Conservation (phyloP, 1,140 invertebrate genomes). For the Penaeus indicus region DNA sequence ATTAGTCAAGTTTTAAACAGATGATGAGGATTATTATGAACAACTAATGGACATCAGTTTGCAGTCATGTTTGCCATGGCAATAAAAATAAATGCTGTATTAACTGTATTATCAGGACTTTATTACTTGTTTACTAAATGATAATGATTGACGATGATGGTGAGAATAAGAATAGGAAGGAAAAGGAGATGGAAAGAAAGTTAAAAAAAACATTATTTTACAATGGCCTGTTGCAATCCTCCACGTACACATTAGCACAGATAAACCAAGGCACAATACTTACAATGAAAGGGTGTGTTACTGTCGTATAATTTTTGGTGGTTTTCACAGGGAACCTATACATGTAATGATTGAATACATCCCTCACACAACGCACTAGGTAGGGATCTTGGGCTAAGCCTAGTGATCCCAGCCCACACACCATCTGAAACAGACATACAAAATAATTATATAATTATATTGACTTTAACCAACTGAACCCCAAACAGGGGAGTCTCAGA, state of each 20-base stretch:
- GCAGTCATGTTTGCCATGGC: too few relatives aligned
- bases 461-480: too few relatives aligned
- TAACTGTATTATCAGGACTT: too few relatives aligned
- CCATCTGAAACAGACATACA: conserved; percentile 40
- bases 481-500: too few relatives aligned
- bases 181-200: too few relatives aligned
- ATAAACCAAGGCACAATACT: neutral
- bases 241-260: neutral
- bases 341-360: conserved; percentile 59
- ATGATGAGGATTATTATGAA: too few relatives aligned
- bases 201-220: too few relatives aligned
- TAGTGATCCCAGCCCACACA: conserved; percentile 45
- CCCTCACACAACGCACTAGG: conserved; percentile 44
- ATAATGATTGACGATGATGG: too few relatives aligned
- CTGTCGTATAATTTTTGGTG: conserved; percentile 31
- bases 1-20: neutral
- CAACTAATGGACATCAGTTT: too few relatives aligned
- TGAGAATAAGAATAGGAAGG: too few relatives aligned
- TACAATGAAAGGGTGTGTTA: conserved; percentile 56
- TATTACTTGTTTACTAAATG: too few relatives aligned
- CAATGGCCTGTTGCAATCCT: neutral
- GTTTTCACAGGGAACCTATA: conserved; percentile 58
- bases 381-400: conserved; percentile 53
- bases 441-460: neutral
- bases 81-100: too few relatives aligned